Base-by-base conservation (phyloP, 1,140 invertebrate species). In the Goniozus legneri region DNA sequence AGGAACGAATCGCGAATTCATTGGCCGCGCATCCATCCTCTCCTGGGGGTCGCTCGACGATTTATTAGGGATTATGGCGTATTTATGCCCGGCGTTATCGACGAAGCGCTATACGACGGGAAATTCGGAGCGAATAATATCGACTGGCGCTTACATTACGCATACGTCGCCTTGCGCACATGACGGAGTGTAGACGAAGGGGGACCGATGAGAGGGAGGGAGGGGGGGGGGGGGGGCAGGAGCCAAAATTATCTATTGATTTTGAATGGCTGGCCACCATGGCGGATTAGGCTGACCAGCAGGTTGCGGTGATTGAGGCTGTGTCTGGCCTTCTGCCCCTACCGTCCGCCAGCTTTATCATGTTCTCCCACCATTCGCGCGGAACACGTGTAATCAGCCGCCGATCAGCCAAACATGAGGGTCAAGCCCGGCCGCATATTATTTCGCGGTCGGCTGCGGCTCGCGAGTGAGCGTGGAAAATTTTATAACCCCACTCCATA, bases 301-400 rank as follows among this genome's bases (percentile, higher is more conserved):
- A 66, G 69, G 63, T 69, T 71, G 67, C 63, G 69, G 68, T 71
- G 69, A 73, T 72, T 73, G 69, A 70, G 69, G 64, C 68, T 67
- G 61, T 70, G 67, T 71, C 68, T 67, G 68, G 66, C 60, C 63
- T 71, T 68, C 65, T 67, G 65, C 65, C 63, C 58, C 64, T 59
- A 60, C 64, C 65, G 59, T 69, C 54, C 65, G 59, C 63, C 64
- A 61, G 67, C 69, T 71, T 71, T 71, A 69, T 71, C 68, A 73
- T 67, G 56, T 56, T 56, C 64, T 62, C 63, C 67, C 53, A 50
- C 56, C 57, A 54, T 54, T 60, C 47, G 52, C 57, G 47, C 49
- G 52, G 55, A 69, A 73, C 71, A 73, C 69, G 66, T 73, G 71
- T 75, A 73, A 66, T 69, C 69, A 71, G 64, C 69, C 69, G 50